Conservation (phyloP, 2,888 invertebrate species). For the Aradus depressus region DNA sequence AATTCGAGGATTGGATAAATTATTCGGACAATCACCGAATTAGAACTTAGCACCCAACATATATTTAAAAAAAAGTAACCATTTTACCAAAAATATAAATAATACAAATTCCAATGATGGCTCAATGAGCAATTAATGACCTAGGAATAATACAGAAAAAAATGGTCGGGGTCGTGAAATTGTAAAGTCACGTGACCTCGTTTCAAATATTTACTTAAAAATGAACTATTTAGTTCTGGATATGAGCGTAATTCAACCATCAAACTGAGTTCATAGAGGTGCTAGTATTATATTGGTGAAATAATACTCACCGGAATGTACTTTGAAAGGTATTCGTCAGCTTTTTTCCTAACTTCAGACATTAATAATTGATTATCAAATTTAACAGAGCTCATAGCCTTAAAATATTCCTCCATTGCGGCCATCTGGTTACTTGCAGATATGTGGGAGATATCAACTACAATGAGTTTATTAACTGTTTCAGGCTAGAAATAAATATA, state of each 20-base stretch:
- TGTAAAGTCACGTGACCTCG: background rate
- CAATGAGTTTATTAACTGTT: constrained; percentile 52
- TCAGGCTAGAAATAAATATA: constrained; percentile 42
- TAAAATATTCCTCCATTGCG: constrained; percentile 52
- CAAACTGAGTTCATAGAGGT: too few relatives aligned
- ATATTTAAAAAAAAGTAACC: too few relatives aligned
- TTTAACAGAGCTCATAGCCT: constrained; percentile 50
- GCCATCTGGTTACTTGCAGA: constrained; percentile 49
- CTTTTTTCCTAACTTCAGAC: constrained; percentile 55
- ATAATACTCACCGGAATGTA: constrained; percentile 37
- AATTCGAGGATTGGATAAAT: too few relatives aligned
- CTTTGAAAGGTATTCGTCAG: constrained; percentile 51
- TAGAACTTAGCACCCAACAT: too few relatives aligned
- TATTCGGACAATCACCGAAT: too few relatives aligned
- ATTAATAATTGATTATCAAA: constrained; percentile 52
- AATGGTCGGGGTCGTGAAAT: too few relatives aligned
- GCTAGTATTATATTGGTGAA: background rate
- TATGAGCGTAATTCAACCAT: background rate
- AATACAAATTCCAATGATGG: too few relatives aligned
- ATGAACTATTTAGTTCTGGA: background rate
- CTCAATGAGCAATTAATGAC: too few relatives aligned
- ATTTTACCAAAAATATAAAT: too few relatives aligned
- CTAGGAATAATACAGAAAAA: too few relatives aligned
- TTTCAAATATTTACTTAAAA: background rate
- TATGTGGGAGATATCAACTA: constrained; percentile 61